Base-by-base conservation (phyloP, 1,140 invertebrate species). In the Cotesia chilonis region DNA sequence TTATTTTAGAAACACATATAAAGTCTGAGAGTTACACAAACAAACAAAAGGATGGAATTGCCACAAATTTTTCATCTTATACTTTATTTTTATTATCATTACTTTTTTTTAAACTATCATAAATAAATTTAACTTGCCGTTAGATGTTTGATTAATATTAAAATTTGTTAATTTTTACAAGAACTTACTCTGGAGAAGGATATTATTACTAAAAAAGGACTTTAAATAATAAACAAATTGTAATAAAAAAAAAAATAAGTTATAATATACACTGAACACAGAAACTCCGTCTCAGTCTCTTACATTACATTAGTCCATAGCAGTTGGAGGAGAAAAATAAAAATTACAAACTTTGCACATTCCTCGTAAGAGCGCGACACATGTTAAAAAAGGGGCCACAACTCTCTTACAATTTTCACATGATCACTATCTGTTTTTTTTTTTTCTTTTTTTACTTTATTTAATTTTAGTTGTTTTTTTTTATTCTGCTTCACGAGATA, bases 301-400 rank as follows among this genome's bases (percentile, higher is more conserved):
- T 83, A 83, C 84, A 85, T 84, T 82, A 80, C 78, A 84, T 79
- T 81, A 83, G 81, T 84, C 81, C 79, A 80, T 83, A 84, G 76
- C 80, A 84, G 77, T 79, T 78, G 80, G 76, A 77, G 83, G 74
- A 77, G 41, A 80, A 79, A 83, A 84, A 84, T 82, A 85, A 85
- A 86, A 86, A 84, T 82, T 36, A 41, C n/a, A 79, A 72, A 61
- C 41, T 84, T 83, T 20, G 12, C 77, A 64, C 83, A 86, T 85
- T 86, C 84, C 83, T 85, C 85, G 79, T 20, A 73, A 82, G 84
- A 74, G 79, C 72, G 80, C 78, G 76, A 77, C 77, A 75, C 70
- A 68, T 69, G 61, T 69, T 52, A 77, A 77, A 76, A 70, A 60
- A 68, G 74, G 70, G 71, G 41, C 41, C 41, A 47, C 41, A 47